Percentiles rank a stretch among this genome's conserved stretches.
These are phyloP conservation scores for Erpobdella octoculata DNA, from an alignment of 2,888 invertebrate genomes.

Conservation along the genomic window DNA sequence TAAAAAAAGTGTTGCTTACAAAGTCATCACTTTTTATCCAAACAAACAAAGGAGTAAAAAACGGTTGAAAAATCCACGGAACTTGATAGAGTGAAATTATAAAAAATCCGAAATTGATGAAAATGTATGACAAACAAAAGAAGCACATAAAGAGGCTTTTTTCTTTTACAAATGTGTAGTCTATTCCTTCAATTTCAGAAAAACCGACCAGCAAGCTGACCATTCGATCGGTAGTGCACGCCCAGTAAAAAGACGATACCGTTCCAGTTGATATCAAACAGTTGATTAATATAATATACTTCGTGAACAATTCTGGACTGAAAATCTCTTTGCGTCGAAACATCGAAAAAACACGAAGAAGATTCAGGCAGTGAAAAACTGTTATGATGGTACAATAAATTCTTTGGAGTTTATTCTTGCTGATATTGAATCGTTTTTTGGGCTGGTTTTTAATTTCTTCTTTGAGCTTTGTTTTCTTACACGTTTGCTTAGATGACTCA, in stretches of 20 bases:
- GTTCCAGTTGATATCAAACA: background rate
- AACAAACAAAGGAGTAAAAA: too few relatives aligned
- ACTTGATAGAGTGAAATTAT: background rate
- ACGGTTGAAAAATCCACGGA: too few relatives aligned
- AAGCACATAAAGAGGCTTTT: too few relatives aligned
- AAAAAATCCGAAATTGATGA: background rate
- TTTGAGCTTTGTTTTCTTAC: too few relatives aligned
- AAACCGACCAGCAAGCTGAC: constrained; percentile 8
- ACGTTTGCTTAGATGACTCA: too few relatives aligned
- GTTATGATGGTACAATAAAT: background rate
- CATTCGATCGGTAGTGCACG: background rate
- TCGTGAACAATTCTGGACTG: background rate
- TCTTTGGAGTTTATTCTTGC: too few relatives aligned
- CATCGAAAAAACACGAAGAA: background rate
- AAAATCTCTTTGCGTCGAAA: background rate
- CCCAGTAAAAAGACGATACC: background rate
- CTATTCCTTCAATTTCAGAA: background rate
- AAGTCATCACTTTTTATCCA: too few relatives aligned
- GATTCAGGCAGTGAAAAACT: background rate
- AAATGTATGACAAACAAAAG: too few relatives aligned
- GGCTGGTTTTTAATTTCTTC: background rate
- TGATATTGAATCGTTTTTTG: background rate
- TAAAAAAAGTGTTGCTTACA: too few relatives aligned
- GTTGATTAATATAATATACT: background rate
- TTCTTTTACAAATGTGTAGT: too few relatives aligned